Percentiles rank a stretch among this genome's conserved stretches.
phyloP scores from a whole-genome alignment of 2,113 vertebrate species.

The Formicarius rufipectus region DNA sequence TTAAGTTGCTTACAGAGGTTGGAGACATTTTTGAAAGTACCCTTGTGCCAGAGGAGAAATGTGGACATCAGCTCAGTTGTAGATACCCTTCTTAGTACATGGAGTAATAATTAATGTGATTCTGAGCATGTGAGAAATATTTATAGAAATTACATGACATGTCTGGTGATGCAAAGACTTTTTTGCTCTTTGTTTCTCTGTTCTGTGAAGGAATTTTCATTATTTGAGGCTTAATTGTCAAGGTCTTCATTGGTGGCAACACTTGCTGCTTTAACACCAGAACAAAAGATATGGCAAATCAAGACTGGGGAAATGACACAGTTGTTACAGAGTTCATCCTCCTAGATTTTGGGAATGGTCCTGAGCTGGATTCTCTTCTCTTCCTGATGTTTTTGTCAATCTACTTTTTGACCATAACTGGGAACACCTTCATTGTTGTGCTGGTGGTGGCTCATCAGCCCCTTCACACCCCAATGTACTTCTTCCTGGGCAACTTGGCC shows the following conservation, averaged over 20 bases:
- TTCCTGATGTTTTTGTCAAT: not conserved
- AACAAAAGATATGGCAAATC: not conserved
- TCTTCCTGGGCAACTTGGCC: not conserved
- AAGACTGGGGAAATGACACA: not conserved
- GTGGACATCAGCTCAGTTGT: not conserved
- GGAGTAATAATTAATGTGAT: not conserved
- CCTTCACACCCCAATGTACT: not conserved
- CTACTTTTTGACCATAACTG: not conserved
- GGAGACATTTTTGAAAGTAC: not conserved
- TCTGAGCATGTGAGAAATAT: not conserved
- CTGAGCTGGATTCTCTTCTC: not conserved
- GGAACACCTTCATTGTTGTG: not conserved
- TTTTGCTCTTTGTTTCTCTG: not conserved
- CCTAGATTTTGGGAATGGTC: not conserved
- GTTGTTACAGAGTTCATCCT: not conserved
- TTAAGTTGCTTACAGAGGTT: not conserved
- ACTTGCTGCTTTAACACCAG: not conserved
- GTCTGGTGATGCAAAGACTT: not conserved
- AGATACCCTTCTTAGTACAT: not conserved
- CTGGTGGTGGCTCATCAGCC: not conserved
- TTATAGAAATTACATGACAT: not conserved
- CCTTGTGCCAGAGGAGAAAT: not conserved
- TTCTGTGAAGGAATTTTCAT: not conserved
- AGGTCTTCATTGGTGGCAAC: not conserved
- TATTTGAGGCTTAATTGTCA: not conserved